Percentiles rank a stretch among this genome's conserved stretches.
These are phyloP conservation scores for Rhodophaea formosa DNA, from an alignment of 2,888 invertebrate genomes.

Conservation along the genomic window DNA sequence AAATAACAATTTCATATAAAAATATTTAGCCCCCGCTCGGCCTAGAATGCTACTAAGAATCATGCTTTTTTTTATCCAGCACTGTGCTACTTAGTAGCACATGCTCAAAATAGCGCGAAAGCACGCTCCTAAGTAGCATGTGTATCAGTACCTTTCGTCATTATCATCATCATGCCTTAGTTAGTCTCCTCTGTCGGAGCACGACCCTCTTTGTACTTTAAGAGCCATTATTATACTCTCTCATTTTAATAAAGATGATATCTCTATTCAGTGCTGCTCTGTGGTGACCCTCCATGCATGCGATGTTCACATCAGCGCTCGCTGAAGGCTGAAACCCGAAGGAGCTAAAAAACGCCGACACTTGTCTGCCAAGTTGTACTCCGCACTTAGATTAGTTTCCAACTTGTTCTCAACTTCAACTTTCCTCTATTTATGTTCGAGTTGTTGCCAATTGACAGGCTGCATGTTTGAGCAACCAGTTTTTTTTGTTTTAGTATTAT, in stretches of 20 bases:
- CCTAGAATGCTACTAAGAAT: no score
- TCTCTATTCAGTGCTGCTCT: constrained; percentile 40
- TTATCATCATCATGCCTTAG: no score
- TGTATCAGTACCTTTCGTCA: no score
- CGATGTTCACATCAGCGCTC: constrained; percentile 73
- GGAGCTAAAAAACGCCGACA: constrained; percentile 58
- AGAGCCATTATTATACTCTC: neutral
- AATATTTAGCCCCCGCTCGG: no score
- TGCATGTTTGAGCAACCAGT: neutral
- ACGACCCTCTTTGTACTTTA: no score
- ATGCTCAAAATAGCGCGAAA: no score
- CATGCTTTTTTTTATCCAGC: no score
- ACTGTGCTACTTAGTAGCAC: no score
- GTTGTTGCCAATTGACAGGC: neutral
- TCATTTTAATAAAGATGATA: neutral
- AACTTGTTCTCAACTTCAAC: constrained; percentile 39
- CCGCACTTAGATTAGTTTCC: constrained; percentile 75
- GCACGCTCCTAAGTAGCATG: no score
- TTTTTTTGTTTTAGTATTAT: no score
- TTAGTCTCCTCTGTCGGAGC: no score
- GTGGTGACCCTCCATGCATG: constrained; percentile 60
- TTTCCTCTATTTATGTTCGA: constrained; percentile 13
- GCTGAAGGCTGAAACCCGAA: constrained; percentile 58
- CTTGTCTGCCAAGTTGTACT: constrained; percentile 73
- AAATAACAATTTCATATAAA: no score